Percentiles rank a stretch among this genome's conserved stretches.
Evolutionary conservation across 1,140 invertebrate genomes (phyloP).

Genomic region (Hylaeus volcanicus): DNA sequence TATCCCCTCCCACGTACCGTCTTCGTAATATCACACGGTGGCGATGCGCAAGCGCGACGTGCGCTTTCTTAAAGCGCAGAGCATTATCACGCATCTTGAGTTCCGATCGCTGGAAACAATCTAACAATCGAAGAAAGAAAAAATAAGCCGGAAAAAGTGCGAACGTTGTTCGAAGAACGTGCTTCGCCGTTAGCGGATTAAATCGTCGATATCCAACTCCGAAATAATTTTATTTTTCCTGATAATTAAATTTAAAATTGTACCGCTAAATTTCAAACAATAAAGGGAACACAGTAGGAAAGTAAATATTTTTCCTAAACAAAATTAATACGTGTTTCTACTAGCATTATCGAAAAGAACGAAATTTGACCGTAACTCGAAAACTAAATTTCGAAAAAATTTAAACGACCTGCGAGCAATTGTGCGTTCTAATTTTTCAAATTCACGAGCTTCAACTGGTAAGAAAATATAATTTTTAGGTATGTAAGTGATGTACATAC

Average conservation of each 20-base stretch:
- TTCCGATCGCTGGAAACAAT: constrained; percentile 43
- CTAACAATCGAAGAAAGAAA: constrained; percentile 28
- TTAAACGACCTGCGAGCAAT: not conserved
- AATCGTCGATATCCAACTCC: no score
- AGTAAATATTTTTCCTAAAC: not conserved
- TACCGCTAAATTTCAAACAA: not conserved
- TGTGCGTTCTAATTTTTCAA: no score
- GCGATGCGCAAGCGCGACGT: constrained; percentile 49
- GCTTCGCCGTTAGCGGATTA: no score
- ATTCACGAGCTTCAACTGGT: not conserved
- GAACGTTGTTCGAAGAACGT: not conserved
- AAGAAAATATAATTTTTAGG: not conserved
- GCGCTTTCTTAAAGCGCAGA: constrained; percentile 54
- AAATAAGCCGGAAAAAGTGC: not conserved
- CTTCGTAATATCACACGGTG: constrained; percentile 49
- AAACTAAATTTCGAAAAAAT: not conserved
- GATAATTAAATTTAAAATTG: no score
- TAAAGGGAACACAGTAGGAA: no score
- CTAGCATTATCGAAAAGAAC: not conserved
- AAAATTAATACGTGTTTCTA: not conserved
- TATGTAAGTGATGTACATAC: not conserved
- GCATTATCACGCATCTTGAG: constrained; percentile 52
- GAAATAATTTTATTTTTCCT: not conserved
- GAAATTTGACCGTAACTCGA: not conserved
- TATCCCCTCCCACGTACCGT: constrained; percentile 38